These are phyloP conservation scores for Drosophila sproati DNA, from an alignment of 1,140 invertebrate species.

Conservation along the genomic window DNA sequence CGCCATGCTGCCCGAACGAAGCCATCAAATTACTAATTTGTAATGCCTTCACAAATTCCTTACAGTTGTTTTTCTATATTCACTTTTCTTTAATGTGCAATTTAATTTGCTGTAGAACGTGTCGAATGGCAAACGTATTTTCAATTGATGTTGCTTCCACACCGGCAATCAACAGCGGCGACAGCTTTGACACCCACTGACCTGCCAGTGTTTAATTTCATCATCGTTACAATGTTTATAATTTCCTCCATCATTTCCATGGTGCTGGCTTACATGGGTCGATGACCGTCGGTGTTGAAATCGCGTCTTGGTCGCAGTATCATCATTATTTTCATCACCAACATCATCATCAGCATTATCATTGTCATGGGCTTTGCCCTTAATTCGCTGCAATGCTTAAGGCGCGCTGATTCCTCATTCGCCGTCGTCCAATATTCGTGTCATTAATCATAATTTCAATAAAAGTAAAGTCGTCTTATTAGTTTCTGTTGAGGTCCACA, in stretches of 20 bases:
- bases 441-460: conserved; percentile 83
- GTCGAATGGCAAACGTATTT: conserved; percentile 46
- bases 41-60: conserved; percentile 11
- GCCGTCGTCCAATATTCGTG: conserved; percentile 50
- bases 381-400: conserved; percentile 50
- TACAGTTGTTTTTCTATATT: conserved; percentile 1
- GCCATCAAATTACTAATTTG: conserved; percentile 59
- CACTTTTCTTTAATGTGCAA: neutral
- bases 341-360: conserved; percentile 17
- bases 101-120: conserved; percentile 20
- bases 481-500: conserved; percentile 38
- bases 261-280: conserved; percentile 15
- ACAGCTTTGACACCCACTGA: conserved; percentile 28
- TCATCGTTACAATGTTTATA: conserved; percentile 32
- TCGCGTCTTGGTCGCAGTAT: conserved; percentile 20
- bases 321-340: conserved; percentile 15
- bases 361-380: conserved; percentile 43
- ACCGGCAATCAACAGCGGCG: conserved; percentile 15
- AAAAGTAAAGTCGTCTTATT: conserved; percentile 78
- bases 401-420: conserved; percentile 39
- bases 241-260: conserved; percentile 25
- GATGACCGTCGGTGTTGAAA: conserved; percentile 23
- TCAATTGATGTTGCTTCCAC: conserved; percentile 7
- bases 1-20: conserved; percentile 53
- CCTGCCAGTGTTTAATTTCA: conserved; percentile 42